A percentile compares a stretch with the other conserved stretches of the same genome.
Conservation (phyloP, 2,888 invertebrate genomes). For the Sesamia inferens region DNA sequence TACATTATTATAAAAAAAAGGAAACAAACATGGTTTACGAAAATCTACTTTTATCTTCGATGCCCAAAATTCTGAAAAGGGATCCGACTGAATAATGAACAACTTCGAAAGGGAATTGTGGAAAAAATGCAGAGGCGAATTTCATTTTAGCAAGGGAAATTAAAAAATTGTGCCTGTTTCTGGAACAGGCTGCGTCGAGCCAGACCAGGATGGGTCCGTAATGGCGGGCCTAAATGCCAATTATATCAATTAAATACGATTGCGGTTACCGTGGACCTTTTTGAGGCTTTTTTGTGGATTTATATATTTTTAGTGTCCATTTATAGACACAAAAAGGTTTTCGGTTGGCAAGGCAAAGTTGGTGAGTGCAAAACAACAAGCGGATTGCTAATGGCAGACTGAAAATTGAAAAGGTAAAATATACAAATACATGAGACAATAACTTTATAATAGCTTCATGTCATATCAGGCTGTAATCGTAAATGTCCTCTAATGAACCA, state of each 20-base stretch:
- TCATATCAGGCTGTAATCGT: conserved; percentile 22
- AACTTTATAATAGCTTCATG: conserved; percentile 14
- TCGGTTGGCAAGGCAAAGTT: conserved; percentile 32
- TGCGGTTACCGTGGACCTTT: conserved; percentile 65
- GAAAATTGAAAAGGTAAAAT: conserved; percentile 21
- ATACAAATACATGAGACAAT: not conserved
- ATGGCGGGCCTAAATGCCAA: conserved; percentile 86
- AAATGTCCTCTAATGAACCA: conserved; percentile 33
- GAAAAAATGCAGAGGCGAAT: conserved; percentile 79
- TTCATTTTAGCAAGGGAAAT: conserved; percentile 75
- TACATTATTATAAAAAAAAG: conserved; percentile 38
- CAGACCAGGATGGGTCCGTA: conserved; percentile 76
- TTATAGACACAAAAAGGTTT: conserved; percentile 50
- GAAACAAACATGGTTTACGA: conserved; percentile 49
- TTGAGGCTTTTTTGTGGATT: conserved; percentile 66
- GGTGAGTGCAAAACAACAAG: conserved; percentile 22
- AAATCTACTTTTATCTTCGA: conserved; percentile 71
- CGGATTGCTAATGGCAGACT: conserved; percentile 2
- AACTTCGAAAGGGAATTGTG: conserved; percentile 80
- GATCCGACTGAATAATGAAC: conserved; percentile 83
- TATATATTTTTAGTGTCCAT: conserved; percentile 55
- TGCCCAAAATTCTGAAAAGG: conserved; percentile 77
- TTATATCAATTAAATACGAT: conserved; percentile 88
- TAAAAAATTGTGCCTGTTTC: conserved; percentile 80
- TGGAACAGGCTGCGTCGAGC: conserved; percentile 72